Evolutionary conservation across 1,140 invertebrate species (phyloP).

Genomic region (Diorhabda elongata): DNA sequence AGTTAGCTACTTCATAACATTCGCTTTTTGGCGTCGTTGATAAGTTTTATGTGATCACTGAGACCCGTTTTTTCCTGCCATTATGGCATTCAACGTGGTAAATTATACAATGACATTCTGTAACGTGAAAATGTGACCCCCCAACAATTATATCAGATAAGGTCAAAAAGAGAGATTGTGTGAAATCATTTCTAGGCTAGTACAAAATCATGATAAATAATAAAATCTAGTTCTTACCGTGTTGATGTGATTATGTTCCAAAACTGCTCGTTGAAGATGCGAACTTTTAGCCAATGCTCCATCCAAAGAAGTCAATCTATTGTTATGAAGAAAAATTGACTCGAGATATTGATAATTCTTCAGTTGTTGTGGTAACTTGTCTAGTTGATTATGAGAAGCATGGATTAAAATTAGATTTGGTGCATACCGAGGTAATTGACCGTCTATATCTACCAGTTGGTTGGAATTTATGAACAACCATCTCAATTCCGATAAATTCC

Average conservation of each 20-base stretch:
- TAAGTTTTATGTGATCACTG: too few relatives aligned
- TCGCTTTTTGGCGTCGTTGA: too few relatives aligned
- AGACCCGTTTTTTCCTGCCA: too few relatives aligned
- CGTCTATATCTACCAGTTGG: slow-evolving; percentile 65
- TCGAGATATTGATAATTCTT: slow-evolving; percentile 61
- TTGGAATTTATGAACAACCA: slow-evolving; percentile 76
- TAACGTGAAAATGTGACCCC: too few relatives aligned
- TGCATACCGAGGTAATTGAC: slow-evolving; percentile 65
- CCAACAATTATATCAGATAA: too few relatives aligned
- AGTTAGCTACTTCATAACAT: too few relatives aligned
- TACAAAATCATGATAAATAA: too few relatives aligned
- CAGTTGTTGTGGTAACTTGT: slow-evolving; percentile 64
- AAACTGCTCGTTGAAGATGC: slow-evolving; percentile 59
- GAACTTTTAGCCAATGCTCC: slow-evolving; percentile 64
- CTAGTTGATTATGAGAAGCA: slow-evolving; percentile 66
- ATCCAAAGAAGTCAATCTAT: slow-evolving; percentile 64
- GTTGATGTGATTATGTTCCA: slow-evolving; percentile 69
- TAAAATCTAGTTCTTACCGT: slow-evolving; percentile 52
- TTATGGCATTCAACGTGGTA: too few relatives aligned
- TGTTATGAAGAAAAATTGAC: slow-evolving; percentile 65
- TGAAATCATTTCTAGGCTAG: too few relatives aligned
- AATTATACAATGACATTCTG: too few relatives aligned
- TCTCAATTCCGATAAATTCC: slow-evolving; percentile 62
- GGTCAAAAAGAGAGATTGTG: too few relatives aligned
- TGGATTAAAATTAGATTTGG: slow-evolving; percentile 64